Conservation (phyloP, 2,888 invertebrate species). For the Latrodectus hesperus region DNA sequence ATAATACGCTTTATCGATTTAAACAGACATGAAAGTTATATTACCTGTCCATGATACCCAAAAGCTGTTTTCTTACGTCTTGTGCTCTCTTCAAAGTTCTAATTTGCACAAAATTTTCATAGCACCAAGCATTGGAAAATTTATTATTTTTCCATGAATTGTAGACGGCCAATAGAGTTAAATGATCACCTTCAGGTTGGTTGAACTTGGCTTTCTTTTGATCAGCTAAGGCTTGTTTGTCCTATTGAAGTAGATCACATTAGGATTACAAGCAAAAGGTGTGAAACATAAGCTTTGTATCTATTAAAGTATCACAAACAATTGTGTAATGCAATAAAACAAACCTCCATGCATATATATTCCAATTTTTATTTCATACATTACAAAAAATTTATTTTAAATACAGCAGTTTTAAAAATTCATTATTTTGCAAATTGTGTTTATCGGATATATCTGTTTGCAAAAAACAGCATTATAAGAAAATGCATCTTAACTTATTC, state of each 20-base stretch:
- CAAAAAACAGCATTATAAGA: too few species aligned
- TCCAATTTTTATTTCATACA: too few species aligned
- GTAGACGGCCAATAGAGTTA: conserved; percentile 97
- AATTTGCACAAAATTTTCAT: conserved; percentile 99
- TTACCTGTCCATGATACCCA: conserved; percentile 96
- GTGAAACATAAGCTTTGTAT: background rate
- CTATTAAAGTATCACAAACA: background rate
- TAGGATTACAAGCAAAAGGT: too few species aligned
- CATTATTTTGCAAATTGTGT: too few species aligned
- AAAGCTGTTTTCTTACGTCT: conserved; percentile 96
- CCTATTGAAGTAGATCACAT: conserved; percentile 76
- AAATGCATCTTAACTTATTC: too few species aligned
- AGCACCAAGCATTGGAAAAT: conserved; percentile 99
- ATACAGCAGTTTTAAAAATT: too few species aligned
- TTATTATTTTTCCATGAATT: conserved; percentile 99
- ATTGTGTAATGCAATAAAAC: background rate
- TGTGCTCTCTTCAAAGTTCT: conserved; percentile 96
- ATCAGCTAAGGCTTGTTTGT: conserved; percentile 97
- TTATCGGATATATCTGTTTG: too few species aligned
- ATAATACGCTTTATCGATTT: too few species aligned
- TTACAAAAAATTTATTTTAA: too few species aligned
- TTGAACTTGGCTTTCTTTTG: conserved; percentile 99
- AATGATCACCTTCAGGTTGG: conserved; percentile 98
- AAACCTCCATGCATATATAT: too few species aligned
- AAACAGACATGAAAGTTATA: too few species aligned